Percentiles rank a stretch among this genome's conserved stretches.
Conservation (phyloP, 2,797 vertebrate species). For the Anguilla obscura region DNA sequence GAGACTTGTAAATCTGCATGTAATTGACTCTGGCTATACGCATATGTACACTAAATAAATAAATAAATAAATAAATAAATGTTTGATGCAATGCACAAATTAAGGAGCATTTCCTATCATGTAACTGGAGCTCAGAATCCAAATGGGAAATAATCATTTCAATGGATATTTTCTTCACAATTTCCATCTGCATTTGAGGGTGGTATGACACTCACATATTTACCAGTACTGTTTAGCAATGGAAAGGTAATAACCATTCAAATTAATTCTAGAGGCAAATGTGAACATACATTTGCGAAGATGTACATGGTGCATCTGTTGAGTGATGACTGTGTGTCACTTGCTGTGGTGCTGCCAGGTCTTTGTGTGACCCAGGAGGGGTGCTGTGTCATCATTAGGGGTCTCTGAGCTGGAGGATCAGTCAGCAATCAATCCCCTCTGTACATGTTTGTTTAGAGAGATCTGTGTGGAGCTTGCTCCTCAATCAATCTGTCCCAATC, state of each 20-base stretch:
- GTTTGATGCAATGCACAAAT: background rate
- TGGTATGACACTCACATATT: background rate
- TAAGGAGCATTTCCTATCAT: background rate
- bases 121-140: background rate
- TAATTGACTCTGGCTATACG: background rate
- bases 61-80: background rate
- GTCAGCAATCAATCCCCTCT: conserved; percentile 23
- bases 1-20: background rate
- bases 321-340: background rate
- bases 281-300: background rate
- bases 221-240: background rate
- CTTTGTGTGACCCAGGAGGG: conserved; percentile 15
- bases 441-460: conserved; percentile 26
- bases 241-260: background rate
- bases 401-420: background rate
- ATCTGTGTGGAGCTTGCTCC: conserved; percentile 2
- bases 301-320: background rate
- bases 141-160: background rate
- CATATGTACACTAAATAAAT: background rate
- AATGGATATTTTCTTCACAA: background rate
- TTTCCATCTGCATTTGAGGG: background rate
- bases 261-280: background rate
- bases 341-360: background rate
- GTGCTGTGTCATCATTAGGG: conserved; percentile 26
- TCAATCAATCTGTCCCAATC: conserved; percentile 25